A percentile compares a stretch with the other conserved stretches of the same genome.
These are phyloP conservation scores for Drosophila leonis DNA, from an alignment of 2,888 invertebrate genomes.

Conservation along the genomic window DNA sequence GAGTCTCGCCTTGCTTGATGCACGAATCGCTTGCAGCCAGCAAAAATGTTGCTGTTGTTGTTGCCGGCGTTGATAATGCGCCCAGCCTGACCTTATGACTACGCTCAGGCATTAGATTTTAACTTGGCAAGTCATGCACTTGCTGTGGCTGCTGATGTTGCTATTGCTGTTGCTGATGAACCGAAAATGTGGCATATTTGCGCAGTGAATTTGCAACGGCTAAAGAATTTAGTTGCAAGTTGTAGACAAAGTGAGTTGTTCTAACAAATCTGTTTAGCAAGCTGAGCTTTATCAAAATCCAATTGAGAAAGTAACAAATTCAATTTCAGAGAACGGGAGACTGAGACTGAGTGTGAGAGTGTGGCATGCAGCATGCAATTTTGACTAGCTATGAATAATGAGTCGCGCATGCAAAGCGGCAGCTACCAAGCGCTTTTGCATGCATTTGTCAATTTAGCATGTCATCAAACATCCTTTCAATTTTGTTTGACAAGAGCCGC, in stretches of 20 bases:
- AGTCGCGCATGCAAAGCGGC: constrained; percentile 52
- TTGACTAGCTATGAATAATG: constrained; percentile 73
- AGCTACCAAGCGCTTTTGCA: constrained; percentile 71
- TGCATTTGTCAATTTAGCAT: constrained; percentile 85
- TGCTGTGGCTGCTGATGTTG: constrained; percentile 5
- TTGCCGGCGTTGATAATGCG: constrained; percentile 52
- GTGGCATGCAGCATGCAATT: constrained; percentile 33
- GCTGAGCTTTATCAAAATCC: not conserved
- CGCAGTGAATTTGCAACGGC: constrained; percentile 12
- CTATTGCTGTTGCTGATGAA: constrained; percentile 8
- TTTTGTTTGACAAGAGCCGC: constrained; percentile 74
- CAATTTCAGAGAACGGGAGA: not conserved
- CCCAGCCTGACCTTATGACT: constrained; percentile 67
- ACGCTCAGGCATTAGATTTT: constrained; percentile 47
- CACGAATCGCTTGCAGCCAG: constrained; percentile 65
- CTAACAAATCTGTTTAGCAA: not conserved
- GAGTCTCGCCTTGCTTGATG: constrained; percentile 56
- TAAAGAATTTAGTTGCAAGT: not conserved
- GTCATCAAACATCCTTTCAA: constrained; percentile 83
- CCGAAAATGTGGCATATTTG: constrained; percentile 17
- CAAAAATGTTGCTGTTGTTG: constrained; percentile 41
- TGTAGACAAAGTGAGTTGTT: not conserved
- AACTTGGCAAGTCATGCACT: constrained; percentile 37
- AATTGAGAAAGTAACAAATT: constrained; percentile 2
- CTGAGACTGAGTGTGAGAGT: not conserved